Percentiles rank a stretch among this genome's conserved stretches.
These are phyloP conservation scores for Tenthredo amoena DNA, from an alignment of 2,888 invertebrate genomes.

Conservation along the genomic window DNA sequence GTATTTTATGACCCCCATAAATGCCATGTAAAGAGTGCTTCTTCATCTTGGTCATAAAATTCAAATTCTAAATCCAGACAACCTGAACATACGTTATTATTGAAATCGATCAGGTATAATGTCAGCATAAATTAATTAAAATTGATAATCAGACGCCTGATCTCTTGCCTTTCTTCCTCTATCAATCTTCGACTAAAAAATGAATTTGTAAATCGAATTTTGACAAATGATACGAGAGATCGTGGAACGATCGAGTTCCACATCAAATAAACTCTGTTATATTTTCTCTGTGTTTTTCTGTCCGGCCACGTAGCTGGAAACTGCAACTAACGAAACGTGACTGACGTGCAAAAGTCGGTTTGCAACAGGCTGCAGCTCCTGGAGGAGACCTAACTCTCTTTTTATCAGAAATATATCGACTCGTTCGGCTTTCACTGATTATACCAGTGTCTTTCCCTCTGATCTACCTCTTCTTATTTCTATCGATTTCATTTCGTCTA, in stretches of 20 bases:
- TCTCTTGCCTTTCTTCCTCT: background rate
- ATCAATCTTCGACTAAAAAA: background rate
- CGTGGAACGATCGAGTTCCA: background rate
- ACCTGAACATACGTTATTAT: background rate
- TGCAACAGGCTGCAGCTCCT: conserved; percentile 1
- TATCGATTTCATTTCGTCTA: background rate
- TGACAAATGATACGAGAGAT: background rate
- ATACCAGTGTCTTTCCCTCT: background rate
- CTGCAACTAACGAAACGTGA: conserved; percentile 22
- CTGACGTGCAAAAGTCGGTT: conserved; percentile 12
- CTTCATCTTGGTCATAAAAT: background rate
- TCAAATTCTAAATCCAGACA: background rate
- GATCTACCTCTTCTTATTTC: background rate
- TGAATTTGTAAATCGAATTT: background rate
- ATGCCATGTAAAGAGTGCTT: background rate
- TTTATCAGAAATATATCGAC: background rate
- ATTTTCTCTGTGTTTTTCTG: conserved; percentile 21
- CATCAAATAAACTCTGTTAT: background rate
- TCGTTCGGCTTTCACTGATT: conserved; percentile 23
- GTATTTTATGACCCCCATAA: background rate
- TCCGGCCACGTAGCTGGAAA: background rate
- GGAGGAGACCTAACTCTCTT: conserved; percentile 15
- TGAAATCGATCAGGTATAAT: background rate
- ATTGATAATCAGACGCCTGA: background rate
- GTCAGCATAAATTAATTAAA: background rate